A percentile compares a stretch with the other conserved stretches of the same genome.
phyloP scores from a whole-genome alignment of 2,888 invertebrate genomes.

The Empis stercorea region DNA sequence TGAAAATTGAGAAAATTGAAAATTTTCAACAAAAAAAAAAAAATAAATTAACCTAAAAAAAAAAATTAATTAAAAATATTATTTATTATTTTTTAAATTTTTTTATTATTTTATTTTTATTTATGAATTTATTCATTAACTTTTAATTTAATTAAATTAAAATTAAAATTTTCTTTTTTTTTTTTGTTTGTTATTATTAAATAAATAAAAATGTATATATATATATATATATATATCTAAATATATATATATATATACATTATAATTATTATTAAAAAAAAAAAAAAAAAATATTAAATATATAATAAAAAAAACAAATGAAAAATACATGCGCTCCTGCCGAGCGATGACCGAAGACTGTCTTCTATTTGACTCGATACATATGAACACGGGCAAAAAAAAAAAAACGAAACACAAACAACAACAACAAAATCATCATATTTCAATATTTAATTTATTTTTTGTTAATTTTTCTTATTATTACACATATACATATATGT shows the following conservation, averaged over 20 bases:
- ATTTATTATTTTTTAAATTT: too few species aligned
- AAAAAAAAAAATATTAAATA: too few species aligned
- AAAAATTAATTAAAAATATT: not conserved
- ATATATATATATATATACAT: conserved; percentile 4
- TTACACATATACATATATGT: too few species aligned
- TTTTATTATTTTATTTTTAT: too few species aligned
- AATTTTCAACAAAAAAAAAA: not conserved
- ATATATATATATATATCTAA: conserved; percentile 7
- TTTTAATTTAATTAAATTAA: too few species aligned
- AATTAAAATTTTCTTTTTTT: not conserved
- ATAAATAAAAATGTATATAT: not conserved
- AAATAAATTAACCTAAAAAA: not conserved
- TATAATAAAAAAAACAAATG: not conserved
- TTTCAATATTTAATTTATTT: too few species aligned
- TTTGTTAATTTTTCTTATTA: too few species aligned
- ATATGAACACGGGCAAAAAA: too few species aligned
- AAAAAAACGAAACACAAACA: too few species aligned
- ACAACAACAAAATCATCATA: too few species aligned
- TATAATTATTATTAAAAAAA: conserved; percentile 3
- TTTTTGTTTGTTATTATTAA: not conserved
- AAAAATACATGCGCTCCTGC: conserved; percentile 16
- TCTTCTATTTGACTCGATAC: conserved; percentile 3
- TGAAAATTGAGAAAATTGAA: too few species aligned
- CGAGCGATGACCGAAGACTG: conserved; percentile 19
- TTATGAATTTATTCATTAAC: too few species aligned